Percentiles rank a stretch among this genome's conserved stretches.
These are phyloP conservation scores for Champsocephalus gunnari DNA, from an alignment of 2,797 vertebrate species.

Conservation along the genomic window DNA sequence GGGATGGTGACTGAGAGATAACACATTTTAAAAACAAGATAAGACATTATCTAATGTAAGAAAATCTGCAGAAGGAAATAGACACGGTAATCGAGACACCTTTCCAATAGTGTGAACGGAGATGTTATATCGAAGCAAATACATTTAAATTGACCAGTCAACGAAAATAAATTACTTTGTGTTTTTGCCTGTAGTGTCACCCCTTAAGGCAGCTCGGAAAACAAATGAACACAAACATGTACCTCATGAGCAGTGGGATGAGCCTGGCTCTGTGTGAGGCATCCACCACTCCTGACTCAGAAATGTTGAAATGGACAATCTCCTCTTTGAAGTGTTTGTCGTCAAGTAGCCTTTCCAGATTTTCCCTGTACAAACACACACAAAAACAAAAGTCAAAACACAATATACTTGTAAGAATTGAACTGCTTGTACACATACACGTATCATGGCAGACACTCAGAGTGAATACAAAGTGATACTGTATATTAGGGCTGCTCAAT, in stretches of 20 bases:
- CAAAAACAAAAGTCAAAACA: slow-evolving; percentile 8
- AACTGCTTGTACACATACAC: not conserved
- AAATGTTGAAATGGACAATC: slow-evolving; percentile 95
- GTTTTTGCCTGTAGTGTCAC: too few relatives aligned
- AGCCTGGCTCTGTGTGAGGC: slow-evolving; percentile 88
- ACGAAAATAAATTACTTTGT: too few relatives aligned
- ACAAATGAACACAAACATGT: not conserved
- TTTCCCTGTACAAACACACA: slow-evolving; percentile 85
- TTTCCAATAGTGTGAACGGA: too few relatives aligned
- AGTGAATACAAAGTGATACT: not conserved
- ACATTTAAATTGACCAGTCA: too few relatives aligned
- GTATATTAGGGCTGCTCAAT: not conserved
- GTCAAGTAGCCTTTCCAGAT: slow-evolving; percentile 91
- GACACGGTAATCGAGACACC: too few relatives aligned
- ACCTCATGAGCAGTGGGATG: slow-evolving; percentile 97
- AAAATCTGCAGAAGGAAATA: too few relatives aligned
- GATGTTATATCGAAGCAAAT: too few relatives aligned
- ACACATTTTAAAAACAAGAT: too few relatives aligned
- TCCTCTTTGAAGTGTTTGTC: slow-evolving; percentile 98
- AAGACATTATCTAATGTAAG: too few relatives aligned
- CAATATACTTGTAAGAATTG: not conserved
- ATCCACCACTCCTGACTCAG: slow-evolving; percentile 89
- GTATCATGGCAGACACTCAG: not conserved
- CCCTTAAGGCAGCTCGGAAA: too few relatives aligned
- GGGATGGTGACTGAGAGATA: not conserved